These are phyloP conservation scores for Prorops nasuta DNA, from an alignment of 1,140 invertebrate species.

Conservation along the genomic window DNA sequence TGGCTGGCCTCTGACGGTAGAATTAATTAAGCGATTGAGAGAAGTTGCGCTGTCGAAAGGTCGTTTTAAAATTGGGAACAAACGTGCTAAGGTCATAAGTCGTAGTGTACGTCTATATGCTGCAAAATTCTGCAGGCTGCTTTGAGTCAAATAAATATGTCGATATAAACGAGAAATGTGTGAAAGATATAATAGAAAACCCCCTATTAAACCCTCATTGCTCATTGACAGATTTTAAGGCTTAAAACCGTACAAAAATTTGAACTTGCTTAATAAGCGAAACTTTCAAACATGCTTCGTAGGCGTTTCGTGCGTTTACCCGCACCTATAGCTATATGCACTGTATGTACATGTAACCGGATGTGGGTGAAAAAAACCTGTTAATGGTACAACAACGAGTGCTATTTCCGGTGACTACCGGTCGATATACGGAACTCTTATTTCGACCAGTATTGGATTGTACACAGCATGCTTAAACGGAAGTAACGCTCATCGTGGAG, in stretches of 20 bases:
- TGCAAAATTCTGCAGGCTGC: no score
- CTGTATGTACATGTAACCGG: neutral
- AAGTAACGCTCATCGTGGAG: conserved; percentile 20
- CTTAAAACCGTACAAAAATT: no score
- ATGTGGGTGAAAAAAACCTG: conserved; percentile 27
- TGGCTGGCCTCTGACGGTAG: conserved; percentile 25
- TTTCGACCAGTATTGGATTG: conserved; percentile 15
- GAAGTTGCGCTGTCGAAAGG: conserved; percentile 32
- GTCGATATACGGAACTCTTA: conserved; percentile 17
- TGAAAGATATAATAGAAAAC: no score
- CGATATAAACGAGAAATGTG: no score
- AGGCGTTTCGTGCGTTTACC: conserved; percentile 5
- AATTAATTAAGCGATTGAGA: conserved; percentile 41
- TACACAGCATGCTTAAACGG: conserved; percentile 6
- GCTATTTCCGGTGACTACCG: conserved; percentile 19
- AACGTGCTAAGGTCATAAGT: conserved; percentile 28
- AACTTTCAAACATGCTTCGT: conserved; percentile 3
- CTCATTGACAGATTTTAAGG: no score
- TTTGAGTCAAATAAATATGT: no score
- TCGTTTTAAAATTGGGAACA: conserved; percentile 39
- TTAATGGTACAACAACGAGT: conserved; percentile 21
- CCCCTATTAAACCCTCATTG: no score
- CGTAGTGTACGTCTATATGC: no score
- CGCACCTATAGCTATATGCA: conserved; percentile 11
- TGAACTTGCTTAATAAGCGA: no score